These are phyloP conservation scores for Syngnathus acus DNA, from an alignment of 2,797 vertebrate genomes.

Conservation along the genomic window DNA sequence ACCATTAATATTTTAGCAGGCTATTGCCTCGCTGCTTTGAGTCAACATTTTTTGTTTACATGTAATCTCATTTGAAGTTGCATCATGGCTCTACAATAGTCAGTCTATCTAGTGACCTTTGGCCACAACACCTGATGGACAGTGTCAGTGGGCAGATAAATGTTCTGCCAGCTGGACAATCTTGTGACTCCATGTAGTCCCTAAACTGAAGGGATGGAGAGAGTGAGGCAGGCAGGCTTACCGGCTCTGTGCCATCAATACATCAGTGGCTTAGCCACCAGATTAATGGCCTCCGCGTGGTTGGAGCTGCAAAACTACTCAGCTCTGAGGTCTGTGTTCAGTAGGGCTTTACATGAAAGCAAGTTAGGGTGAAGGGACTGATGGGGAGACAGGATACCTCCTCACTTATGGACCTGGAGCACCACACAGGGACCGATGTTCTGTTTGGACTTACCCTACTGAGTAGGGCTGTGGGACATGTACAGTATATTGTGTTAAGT, in stretches of 20 bases:
- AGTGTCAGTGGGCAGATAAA: conserved; percentile 49
- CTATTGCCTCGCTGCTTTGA: not conserved
- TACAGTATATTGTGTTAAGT: conserved; percentile 50
- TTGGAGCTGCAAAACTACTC: conserved; percentile 64
- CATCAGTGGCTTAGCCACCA: conserved; percentile 72
- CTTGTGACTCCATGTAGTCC: conserved; percentile 42
- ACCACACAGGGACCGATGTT: conserved; percentile 46
- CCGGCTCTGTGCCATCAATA: conserved; percentile 67
- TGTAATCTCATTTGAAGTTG: not conserved
- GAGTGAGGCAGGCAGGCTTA: conserved; percentile 61
- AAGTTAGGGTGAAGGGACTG: conserved; percentile 46
- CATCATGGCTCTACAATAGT: conserved; percentile 1
- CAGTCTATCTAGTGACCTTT: conserved; percentile 20
- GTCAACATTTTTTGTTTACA: conserved; percentile 1
- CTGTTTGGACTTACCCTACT: conserved; percentile 58
- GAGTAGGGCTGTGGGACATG: conserved; percentile 57
- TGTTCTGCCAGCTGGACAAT: conserved; percentile 38
- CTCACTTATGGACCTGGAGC: conserved; percentile 42
- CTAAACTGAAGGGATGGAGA: conserved; percentile 59
- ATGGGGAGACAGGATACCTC: conserved; percentile 36
- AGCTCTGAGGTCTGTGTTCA: conserved; percentile 57
- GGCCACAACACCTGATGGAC: conserved; percentile 28
- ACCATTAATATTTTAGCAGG: not conserved
- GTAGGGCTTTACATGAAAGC: conserved; percentile 49
- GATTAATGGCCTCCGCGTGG: conserved; percentile 70